Base-by-base conservation (phyloP, 2,113 vertebrate species). In the Pandion haliaetus region DNA sequence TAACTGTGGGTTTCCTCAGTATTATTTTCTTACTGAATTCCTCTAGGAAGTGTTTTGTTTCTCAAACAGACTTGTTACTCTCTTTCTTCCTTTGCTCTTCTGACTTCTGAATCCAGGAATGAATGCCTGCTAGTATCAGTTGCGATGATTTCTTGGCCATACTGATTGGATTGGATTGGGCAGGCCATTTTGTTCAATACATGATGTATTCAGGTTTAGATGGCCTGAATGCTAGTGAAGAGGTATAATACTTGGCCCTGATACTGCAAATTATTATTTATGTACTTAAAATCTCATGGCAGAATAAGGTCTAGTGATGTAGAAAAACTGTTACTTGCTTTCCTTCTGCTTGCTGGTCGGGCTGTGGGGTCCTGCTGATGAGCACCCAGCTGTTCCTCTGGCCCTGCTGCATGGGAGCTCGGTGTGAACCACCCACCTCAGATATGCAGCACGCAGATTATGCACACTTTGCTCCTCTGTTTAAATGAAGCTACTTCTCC, bases 401-500 rank as follows among this genome's bases (percentile, higher is more conserved):
- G 58, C 57, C 29, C 6, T 84, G 52, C 52, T 88, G 95, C 93
- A 21, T 8, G 10, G 77, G 8, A 96, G 85, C 87, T 32, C 84
- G 72, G 17, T 88, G 34, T 38, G 38, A 86, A 95, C 82, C 55
- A 44, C 50, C 19, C 42, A 0, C 67, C 61, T 58, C 1, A 11
- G 77, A 14, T 49, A 19, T 38, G 38, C 82, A 91, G 95, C 90
- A 25, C 2, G 8, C 70, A 70, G 14, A 47, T 72, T 50, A 12
- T 0, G 0, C 65, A 47, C 31, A 8, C 76, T 92, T 88, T n/a
- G 44, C 52, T 36, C 50, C 69, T 82, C 49, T 2, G 1, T 86
- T 86, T 92, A 70, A 94, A 85, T 58, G 36, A n/a, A 86, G 82
- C 42, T 26, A n/a, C 94, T 93, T 95, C 42, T 95, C 88, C 70